Percentiles rank a stretch among this genome's conserved stretches.
These are phyloP conservation scores for Himalopsyche kuldschensis DNA, from an alignment of 2,888 invertebrate genomes.

Conservation along the genomic window DNA sequence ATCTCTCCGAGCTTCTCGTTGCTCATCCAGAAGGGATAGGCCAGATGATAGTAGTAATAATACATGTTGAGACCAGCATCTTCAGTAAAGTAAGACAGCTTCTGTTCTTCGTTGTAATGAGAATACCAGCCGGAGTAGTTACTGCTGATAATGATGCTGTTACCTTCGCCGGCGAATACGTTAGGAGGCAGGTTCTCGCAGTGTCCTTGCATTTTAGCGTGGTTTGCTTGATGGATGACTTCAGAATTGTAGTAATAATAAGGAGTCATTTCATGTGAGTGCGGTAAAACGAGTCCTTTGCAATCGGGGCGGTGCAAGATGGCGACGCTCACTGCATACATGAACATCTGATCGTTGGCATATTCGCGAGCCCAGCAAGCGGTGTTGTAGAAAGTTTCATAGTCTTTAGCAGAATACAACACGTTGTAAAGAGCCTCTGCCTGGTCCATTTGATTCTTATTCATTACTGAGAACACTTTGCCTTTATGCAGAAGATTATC, in stretches of 20 bases:
- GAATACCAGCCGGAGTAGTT: conserved; percentile 65
- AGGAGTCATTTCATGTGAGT: conserved; percentile 73
- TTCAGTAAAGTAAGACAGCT: conserved; percentile 71
- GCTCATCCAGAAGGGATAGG: conserved; percentile 67
- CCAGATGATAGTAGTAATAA: conserved; percentile 64
- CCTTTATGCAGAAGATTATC: conserved; percentile 60
- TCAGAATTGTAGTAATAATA: conserved; percentile 70
- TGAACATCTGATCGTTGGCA: conserved; percentile 71
- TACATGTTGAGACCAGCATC: conserved; percentile 69
- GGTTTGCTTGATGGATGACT: conserved; percentile 66
- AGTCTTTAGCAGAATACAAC: conserved; percentile 71
- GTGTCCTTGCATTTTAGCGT: conserved; percentile 58
- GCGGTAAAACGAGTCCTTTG: conserved; percentile 67
- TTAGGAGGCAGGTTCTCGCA: conserved; percentile 46
- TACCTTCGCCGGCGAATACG: conserved; percentile 49
- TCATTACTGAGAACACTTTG: conserved; percentile 61
- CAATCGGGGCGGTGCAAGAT: conserved; percentile 66
- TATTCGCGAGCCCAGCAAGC: conserved; percentile 69
- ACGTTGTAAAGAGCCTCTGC: conserved; percentile 67
- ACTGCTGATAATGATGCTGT: conserved; percentile 61
- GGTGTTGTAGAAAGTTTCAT: conserved; percentile 68
- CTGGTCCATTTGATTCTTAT: conserved; percentile 63
- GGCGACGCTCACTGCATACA: conserved; percentile 65
- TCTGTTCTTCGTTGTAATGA: conserved; percentile 58
- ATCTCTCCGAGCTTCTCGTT: conserved; percentile 56